Conservation (phyloP, 2,888 invertebrate genomes). For the Elmis aenea region DNA sequence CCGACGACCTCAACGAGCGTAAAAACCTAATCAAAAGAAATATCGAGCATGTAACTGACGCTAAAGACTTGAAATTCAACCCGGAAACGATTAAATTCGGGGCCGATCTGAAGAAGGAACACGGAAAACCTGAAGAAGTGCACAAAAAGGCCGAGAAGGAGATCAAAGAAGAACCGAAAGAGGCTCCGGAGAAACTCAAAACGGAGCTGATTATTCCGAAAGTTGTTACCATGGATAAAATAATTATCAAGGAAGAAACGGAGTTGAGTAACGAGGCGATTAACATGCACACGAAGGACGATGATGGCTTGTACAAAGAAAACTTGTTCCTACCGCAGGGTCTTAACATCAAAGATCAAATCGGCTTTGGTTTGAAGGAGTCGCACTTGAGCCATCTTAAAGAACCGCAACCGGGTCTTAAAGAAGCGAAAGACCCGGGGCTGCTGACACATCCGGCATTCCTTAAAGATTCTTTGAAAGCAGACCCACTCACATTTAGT, state of each 20-base stretch:
- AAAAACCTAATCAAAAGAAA: constrained; percentile 45
- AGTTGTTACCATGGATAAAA: constrained; percentile 53
- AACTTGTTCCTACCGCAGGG: constrained; percentile 36
- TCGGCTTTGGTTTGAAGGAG: constrained; percentile 31
- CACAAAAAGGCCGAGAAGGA: constrained; percentile 34
- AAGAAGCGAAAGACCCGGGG: constrained; percentile 1
- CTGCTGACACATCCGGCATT: constrained; percentile 14
- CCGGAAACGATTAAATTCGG: constrained; percentile 26
- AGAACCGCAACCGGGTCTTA: constrained; percentile 26
- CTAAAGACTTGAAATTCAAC: constrained; percentile 27
- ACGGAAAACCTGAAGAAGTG: constrained; percentile 23
- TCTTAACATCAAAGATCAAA: constrained; percentile 32
- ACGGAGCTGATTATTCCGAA: constrained; percentile 61
- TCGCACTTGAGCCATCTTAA: constrained; percentile 33
- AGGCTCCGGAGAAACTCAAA: constrained; percentile 47
- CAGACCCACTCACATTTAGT: constrained; percentile 19
- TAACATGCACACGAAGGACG: constrained; percentile 30
- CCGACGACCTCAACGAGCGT: constrained; percentile 45
- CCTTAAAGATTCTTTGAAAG: constrained; percentile 22
- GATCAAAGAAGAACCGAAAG: not conserved
- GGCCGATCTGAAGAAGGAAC: constrained; percentile 20
- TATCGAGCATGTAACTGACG: constrained; percentile 29
- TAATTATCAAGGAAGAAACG: constrained; percentile 43
- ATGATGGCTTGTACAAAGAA: constrained; percentile 31
- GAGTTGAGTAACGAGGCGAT: constrained; percentile 37